Conservation (phyloP, 2,888 invertebrate genomes). For the Pheosia gnoma region DNA sequence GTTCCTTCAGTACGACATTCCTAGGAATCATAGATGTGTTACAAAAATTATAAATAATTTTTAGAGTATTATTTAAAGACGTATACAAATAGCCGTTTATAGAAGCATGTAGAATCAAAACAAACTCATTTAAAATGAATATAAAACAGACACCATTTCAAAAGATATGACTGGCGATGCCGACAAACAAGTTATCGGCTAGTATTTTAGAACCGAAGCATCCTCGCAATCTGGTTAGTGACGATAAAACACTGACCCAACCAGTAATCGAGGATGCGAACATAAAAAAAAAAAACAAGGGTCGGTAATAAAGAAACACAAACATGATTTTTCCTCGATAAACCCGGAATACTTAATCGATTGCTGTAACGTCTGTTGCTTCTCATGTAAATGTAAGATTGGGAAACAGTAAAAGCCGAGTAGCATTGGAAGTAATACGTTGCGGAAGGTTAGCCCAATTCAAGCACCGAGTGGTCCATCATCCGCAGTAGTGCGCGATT, state of each 20-base stretch:
- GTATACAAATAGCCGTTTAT: not conserved
- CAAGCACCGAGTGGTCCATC: conserved; percentile 12
- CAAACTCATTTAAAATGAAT: not conserved
- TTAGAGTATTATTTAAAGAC: not conserved
- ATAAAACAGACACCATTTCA: conserved; percentile 10
- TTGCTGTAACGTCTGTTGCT: conserved; percentile 11
- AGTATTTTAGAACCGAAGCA: conserved; percentile 15
- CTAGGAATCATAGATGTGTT: not conserved
- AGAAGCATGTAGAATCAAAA: conserved; percentile 1
- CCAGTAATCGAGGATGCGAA: conserved; percentile 29
- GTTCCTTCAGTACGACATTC: not conserved
- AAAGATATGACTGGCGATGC: conserved; percentile 20
- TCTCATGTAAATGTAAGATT: conserved; percentile 1
- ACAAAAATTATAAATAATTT: not conserved
- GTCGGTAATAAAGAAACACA: conserved; percentile 37
- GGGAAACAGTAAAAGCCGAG: conserved; percentile 5
- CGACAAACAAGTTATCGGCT: conserved; percentile 23
- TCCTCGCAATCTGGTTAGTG: conserved; percentile 17
- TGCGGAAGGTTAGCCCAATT: conserved; percentile 18
- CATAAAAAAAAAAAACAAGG: conserved; percentile 29
- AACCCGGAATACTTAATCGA: conserved; percentile 3
- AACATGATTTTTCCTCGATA: conserved; percentile 26
- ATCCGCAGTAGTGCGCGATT: conserved; percentile 44
- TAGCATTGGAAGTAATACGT: conserved; percentile 28
- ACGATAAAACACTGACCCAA: conserved; percentile 30